These are phyloP conservation scores for Cherax quadricarinatus DNA, from an alignment of 1,140 invertebrate species.

Conservation along the genomic window DNA sequence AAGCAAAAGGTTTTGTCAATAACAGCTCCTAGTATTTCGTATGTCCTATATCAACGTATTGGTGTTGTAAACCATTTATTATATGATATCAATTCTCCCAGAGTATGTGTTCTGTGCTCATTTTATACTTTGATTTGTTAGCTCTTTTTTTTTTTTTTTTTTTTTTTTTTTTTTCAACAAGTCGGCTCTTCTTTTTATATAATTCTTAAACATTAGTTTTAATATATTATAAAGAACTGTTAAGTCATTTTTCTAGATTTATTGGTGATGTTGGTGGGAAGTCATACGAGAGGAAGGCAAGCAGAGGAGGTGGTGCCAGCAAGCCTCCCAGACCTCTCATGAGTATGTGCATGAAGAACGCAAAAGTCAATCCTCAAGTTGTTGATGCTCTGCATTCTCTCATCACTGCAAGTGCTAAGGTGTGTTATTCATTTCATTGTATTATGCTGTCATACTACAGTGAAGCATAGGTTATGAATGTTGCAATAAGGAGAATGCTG, in stretches of 20 bases:
- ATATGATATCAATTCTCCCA: too few species aligned
- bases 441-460: too few species aligned
- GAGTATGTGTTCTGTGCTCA: too few species aligned
- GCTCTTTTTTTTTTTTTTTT: not conserved
- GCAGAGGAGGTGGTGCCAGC: conserved; percentile 3
- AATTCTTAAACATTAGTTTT: not conserved
- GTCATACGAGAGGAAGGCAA: not conserved
- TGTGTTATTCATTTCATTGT: not conserved
- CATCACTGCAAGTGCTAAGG: conserved; percentile 55
- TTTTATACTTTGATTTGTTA: too few species aligned
- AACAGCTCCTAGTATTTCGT: too few species aligned
- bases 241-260: not conserved
- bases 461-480: too few species aligned
- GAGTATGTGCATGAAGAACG: conserved; percentile 9
- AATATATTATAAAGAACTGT: not conserved
- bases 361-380: conserved; percentile 40
- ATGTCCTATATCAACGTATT: too few species aligned
- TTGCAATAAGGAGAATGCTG: too few species aligned
- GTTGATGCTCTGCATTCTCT: conserved; percentile 52
- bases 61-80: too few species aligned
- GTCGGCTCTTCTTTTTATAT: not conserved
- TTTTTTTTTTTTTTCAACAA: too few species aligned
- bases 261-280: not conserved
- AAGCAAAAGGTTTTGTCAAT: too few species aligned
- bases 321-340: not conserved